Evolutionary conservation across 2,113 vertebrate genomes (phyloP).

Genomic region (Bos indicus): DNA sequence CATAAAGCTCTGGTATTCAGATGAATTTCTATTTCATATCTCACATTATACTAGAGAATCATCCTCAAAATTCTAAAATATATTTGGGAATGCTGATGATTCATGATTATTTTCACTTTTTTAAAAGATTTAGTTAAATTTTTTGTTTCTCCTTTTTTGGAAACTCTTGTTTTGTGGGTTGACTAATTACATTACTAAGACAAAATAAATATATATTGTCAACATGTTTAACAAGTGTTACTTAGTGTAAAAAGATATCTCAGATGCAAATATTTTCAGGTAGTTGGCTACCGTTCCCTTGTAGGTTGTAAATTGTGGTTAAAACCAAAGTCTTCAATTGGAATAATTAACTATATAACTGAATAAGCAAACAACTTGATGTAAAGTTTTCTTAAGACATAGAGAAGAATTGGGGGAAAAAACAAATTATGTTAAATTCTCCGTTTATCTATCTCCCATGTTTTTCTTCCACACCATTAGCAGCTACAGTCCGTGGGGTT

Average conservation of each 20-base stretch:
- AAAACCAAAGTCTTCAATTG: not conserved
- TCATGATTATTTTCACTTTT: conserved; percentile 17
- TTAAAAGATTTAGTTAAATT: not conserved
- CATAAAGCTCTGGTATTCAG: not conserved
- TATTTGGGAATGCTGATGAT: not conserved
- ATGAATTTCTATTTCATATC: not conserved
- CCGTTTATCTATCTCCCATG: not conserved
- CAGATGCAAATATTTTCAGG: not conserved
- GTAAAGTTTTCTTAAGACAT: not conserved
- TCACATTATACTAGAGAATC: not conserved
- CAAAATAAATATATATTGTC: conserved; percentile 5
- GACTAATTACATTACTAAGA: not conserved
- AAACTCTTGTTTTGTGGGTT: not conserved
- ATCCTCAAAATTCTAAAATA: not conserved
- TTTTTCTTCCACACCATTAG: not conserved
- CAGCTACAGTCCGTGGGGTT: not conserved
- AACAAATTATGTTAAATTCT: not conserved
- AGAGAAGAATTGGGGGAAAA: not conserved
- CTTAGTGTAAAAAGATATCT: conserved; percentile 19
- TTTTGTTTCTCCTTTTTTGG: not conserved
- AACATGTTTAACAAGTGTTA: not conserved
- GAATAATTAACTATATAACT: not conserved
- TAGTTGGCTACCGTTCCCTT: not conserved
- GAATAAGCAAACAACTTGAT: not conserved
- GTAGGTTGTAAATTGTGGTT: not conserved